These are phyloP conservation scores for Steinernema scapterisci DNA, from an alignment of 2,888 invertebrate species.

Conservation along the genomic window DNA sequence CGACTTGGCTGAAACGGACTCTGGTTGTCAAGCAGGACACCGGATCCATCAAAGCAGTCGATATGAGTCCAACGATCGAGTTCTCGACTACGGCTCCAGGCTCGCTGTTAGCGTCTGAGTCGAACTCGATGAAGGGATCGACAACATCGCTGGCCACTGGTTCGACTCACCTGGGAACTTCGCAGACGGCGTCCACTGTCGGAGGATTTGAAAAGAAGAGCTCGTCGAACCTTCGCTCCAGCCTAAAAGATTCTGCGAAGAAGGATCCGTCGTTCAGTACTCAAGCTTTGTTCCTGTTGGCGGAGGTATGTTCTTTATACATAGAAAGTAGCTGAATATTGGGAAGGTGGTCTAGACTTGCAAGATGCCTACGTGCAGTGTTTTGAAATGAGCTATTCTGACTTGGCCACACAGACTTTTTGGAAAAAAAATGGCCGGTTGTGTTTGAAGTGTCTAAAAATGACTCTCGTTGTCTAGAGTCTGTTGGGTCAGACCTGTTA, in stretches of 20 bases:
- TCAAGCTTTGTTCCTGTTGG: slow-evolving; percentile 79
- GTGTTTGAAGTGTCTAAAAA: no score
- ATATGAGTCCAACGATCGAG: slow-evolving; percentile 43
- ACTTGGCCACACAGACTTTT: no score
- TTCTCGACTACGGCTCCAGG: slow-evolving; percentile 26
- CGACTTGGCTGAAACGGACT: slow-evolving; percentile 77
- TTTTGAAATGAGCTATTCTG: no score
- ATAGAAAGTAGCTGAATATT: no score
- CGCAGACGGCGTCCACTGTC: not conserved
- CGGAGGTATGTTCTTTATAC: slow-evolving; percentile 75
- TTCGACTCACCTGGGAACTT: not conserved
- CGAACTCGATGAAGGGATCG: slow-evolving; percentile 50
- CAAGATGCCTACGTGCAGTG: no score
- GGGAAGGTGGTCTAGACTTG: no score
- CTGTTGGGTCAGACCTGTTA: no score
- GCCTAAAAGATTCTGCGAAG: slow-evolving; percentile 55
- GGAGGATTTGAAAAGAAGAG: slow-evolving; percentile 53
- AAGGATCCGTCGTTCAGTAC: slow-evolving; percentile 74
- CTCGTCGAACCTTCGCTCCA: slow-evolving; percentile 54
- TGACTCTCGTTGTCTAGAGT: no score
- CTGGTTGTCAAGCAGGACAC: slow-evolving; percentile 65
- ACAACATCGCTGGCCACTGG: slow-evolving; percentile 47
- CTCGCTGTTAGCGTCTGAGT: slow-evolving; percentile 42
- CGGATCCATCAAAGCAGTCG: slow-evolving; percentile 31
- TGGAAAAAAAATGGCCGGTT: no score